Evolutionary conservation across 2,888 invertebrate species (phyloP), one percentile per base, ranked within the genome.

Genomic region (Quadroppia sp.): DNA sequence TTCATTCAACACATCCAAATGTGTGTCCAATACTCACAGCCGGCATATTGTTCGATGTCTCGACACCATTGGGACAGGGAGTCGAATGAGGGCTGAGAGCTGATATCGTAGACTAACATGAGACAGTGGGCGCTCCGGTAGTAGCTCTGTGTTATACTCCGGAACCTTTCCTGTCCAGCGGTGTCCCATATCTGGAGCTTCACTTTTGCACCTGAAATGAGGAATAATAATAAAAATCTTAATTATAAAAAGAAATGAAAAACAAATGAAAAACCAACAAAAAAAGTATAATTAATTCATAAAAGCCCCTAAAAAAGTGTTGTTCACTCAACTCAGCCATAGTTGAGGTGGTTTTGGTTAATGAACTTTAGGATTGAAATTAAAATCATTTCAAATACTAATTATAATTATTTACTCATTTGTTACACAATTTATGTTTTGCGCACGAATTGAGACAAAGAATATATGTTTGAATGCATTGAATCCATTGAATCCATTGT

Each of bases 151-250:
- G 97, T 98, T 79, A 98, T 98, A 3, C 96, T 95, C 74, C 98
- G 88, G 83, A 98, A 98, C 78, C 86, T 79, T 83, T 97, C 97
- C 83, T 97, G 97, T 0, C 97, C 97, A 1, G 97, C 97, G 15
- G 97, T 97, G 82, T 97, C 97, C 97, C 98, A 98, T 82, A 98
- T 97, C 88, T 98, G 97, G 75, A 98, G 86, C 94, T 94, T 94
- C 80, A 94, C 91, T 88, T 92, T 92, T 84, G 69, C 61, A 17
- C 67, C 75, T 75, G 23, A 36, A 48, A 9, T 11, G 1, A 40
- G 23, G 53, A 70, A 71, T 64, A 73, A 48, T 61, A 36, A 36
- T 32, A 17, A 32, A 36, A 17, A 61, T 32, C 9, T 28, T 32
- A 28, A 9, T 17, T 28, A 61, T n/a, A 30, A 11, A 36, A 32